phyloP scores from a whole-genome alignment of 2,113 vertebrate species.

The Thunnus thynnus region DNA sequence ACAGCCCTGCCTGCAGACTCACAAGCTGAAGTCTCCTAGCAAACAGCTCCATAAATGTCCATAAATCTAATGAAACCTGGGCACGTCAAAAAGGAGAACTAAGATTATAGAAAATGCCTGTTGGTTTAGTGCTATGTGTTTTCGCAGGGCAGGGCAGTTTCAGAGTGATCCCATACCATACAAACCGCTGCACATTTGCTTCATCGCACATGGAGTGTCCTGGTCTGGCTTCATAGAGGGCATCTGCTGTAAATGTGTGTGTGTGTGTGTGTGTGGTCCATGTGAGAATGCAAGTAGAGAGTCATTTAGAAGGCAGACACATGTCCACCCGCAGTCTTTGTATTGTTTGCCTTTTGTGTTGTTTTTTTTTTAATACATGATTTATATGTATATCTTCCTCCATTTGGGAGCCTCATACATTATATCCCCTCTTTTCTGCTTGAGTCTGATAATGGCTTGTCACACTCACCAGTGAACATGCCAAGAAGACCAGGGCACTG shows the following conservation, averaged over 20 bases:
- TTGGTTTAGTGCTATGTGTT: not conserved
- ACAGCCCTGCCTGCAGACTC: not conserved
- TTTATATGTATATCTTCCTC: conserved; percentile 29
- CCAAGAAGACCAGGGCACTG: conserved; percentile 34
- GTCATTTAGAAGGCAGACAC: conserved; percentile 33
- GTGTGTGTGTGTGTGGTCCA: conserved; percentile 3
- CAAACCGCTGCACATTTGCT: conserved; percentile 20
- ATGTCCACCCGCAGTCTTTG: not conserved
- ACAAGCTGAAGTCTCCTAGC: not conserved
- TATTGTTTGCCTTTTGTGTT: not conserved
- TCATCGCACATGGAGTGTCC: conserved; percentile 20
- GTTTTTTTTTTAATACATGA: not conserved
- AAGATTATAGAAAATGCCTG: not conserved
- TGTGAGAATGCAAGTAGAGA: conserved; percentile 10
- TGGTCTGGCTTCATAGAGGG: conserved; percentile 20
- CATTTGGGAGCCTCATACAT: conserved; percentile 11
- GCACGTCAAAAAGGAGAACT: conserved; percentile 1
- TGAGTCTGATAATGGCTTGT: conserved; percentile 36
- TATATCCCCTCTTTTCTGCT: conserved; percentile 10
- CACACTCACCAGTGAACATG: conserved; percentile 23
- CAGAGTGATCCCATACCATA: conserved; percentile 19
- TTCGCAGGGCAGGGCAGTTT: conserved; percentile 5
- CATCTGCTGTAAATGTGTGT: conserved; percentile 40
- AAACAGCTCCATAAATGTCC: not conserved
- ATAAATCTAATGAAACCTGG: not conserved